Base-by-base conservation (phyloP, 2,888 invertebrate genomes). In the Phaedon cochleariae region DNA sequence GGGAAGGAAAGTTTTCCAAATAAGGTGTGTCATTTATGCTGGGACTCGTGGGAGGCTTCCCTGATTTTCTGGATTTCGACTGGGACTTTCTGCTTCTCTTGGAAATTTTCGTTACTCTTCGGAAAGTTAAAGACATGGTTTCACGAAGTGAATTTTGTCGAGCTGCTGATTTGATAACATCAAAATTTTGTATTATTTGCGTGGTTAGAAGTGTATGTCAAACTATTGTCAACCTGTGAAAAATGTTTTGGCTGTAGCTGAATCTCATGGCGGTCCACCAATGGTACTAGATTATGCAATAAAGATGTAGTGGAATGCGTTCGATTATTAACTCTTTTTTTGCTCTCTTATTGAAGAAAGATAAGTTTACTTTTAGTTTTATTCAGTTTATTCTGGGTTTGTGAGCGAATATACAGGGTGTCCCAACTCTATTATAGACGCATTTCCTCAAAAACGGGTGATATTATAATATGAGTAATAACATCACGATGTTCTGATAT, bases 121-220 rank as follows among this genome's bases (percentile, higher is more conserved):
- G 66, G 34, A 71, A 69, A n/a, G 48, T 66, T 9, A 71, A 54
- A 34, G 71, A 71, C 71, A 71, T 71, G 5, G 26, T 69, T 41
- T 46, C 34, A 61, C 49, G 55, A 49, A 21, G 9, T 45, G 29
- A 54, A 51, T 62, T 53, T 57, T 57, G 57, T n/a, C 26, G 7
- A 17, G 1, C 10, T 18, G 5, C 57, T n/a, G 45, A 29, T 21
- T 22, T 15, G 20, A 17, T 15, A 22, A 57, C 45, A 17, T 26
- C 10, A 22, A 26, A 45, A 45, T 57, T 57, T 26, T 15, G 29
- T 15, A 21, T 15, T 6, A 15, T 12, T 10, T 2, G 4, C 12
- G 10, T 1, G 22, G 31, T 31, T 20, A 15, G 45, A 57, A 57
- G 17, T 45, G 29, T 57, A 45, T 45, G 45, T 57, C 57, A 37